Conservation (phyloP, 2,888 invertebrate genomes). For the Pseudanteris insignis region DNA sequence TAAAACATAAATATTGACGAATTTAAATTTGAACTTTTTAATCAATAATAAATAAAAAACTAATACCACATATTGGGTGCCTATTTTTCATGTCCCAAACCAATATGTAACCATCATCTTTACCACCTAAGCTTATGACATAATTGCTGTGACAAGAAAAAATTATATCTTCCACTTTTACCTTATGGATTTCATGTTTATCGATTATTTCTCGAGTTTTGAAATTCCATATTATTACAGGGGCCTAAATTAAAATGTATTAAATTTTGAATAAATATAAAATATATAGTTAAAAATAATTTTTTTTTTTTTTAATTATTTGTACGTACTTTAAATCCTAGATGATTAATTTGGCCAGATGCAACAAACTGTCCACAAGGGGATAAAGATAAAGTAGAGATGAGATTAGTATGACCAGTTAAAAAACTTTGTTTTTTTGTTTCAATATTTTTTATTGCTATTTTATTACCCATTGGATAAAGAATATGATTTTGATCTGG, state of each 20-base stretch:
- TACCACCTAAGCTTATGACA: constrained; percentile 86
- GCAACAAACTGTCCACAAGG: constrained; percentile 81
- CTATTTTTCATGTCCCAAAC: constrained; percentile 80
- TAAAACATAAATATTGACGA: constrained; percentile 4
- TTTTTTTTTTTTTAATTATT: no score
- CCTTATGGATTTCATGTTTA: constrained; percentile 86
- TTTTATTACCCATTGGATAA: constrained; percentile 82
- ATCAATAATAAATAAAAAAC: neutral
- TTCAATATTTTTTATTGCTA: constrained; percentile 76
- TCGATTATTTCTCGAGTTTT: constrained; percentile 71
- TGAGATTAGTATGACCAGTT: constrained; percentile 81
- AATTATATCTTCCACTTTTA: constrained; percentile 84
- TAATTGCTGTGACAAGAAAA: constrained; percentile 85
- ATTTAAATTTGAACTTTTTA: neutral
- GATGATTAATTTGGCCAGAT: constrained; percentile 90
- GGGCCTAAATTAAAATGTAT: no score
- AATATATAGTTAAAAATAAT: neutral
- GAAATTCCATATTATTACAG: constrained; percentile 89
- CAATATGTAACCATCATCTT: constrained; percentile 88
- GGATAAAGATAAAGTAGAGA: constrained; percentile 82
- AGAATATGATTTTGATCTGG: constrained; percentile 77
- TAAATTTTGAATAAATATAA: neutral
- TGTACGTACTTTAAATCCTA: constrained; percentile 87
- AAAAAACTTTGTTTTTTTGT: constrained; percentile 80
- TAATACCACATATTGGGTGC: constrained; percentile 67